Evolutionary conservation across 2,113 vertebrate genomes (phyloP).

Genomic region (Cricetomys ansorgei): DNA sequence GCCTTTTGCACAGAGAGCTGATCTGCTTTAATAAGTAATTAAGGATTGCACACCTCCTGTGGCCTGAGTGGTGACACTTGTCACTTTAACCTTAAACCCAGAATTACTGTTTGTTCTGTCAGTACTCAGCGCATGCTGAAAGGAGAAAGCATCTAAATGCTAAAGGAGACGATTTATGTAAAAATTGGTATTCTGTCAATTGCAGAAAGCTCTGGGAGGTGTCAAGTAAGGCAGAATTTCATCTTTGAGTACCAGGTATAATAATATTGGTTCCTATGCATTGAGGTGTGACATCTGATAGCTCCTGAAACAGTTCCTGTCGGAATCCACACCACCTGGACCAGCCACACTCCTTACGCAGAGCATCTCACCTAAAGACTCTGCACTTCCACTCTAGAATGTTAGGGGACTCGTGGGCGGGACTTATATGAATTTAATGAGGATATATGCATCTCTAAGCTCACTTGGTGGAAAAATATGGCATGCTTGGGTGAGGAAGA

Average conservation of each 20-base stretch:
- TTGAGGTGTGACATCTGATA: not conserved
- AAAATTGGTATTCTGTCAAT: conserved; percentile 2
- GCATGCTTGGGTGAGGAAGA: not conserved
- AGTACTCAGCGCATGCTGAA: not conserved
- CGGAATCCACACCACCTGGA: not conserved
- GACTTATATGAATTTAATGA: not conserved
- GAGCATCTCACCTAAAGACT: not conserved
- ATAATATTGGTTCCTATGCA: not conserved
- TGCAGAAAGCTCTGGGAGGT: not conserved
- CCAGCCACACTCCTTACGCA: not conserved
- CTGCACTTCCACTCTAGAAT: not conserved
- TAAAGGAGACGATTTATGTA: conserved; percentile 10
- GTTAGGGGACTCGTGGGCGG: not conserved
- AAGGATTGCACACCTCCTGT: not conserved
- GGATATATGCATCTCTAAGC: not conserved
- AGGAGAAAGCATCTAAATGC: conserved; percentile 15
- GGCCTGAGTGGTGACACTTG: conserved; percentile 5
- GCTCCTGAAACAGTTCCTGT: not conserved
- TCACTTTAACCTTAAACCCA: conserved; percentile 51
- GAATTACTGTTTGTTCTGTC: conserved; percentile 26
- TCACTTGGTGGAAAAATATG: not conserved
- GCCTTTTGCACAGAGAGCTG: not conserved
- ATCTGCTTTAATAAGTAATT: conserved; percentile 11
- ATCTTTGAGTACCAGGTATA: not conserved
- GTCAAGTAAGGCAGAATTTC: conserved; percentile 13